phyloP scores from a whole-genome alignment of 2,888 invertebrate species.

The Gasteruption jaculator region DNA sequence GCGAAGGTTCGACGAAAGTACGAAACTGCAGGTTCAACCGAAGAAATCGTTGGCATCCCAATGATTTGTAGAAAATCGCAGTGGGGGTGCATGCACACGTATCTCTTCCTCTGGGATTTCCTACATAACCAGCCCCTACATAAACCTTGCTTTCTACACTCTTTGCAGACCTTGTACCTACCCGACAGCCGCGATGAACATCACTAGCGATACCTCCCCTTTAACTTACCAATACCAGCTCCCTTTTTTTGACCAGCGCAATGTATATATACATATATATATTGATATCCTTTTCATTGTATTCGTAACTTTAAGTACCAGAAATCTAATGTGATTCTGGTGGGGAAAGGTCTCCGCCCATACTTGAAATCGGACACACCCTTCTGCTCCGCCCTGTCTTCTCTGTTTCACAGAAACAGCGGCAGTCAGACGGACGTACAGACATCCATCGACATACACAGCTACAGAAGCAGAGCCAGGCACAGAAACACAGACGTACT shows the following conservation, averaged over 20 bases:
- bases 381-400: constrained; percentile 24
- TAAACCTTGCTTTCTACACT: no score
- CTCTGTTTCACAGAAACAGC: no score
- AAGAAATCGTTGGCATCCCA: constrained; percentile 32
- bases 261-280: no score
- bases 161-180: no score
- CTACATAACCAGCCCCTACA: constrained; percentile 4
- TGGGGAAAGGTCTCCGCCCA: constrained; percentile 33
- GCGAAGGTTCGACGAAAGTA: constrained; percentile 24
- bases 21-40: constrained; percentile 24
- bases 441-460: constrained; percentile 8
- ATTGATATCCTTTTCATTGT: no score
- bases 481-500: constrained; percentile 19
- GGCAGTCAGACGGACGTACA: no score
- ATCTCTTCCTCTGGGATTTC: constrained; percentile 13
- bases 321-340: no score
- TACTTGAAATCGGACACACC: constrained; percentile 14
- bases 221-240: no score
- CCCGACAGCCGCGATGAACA: no score
- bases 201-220: no score
- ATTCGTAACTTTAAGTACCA: no score
- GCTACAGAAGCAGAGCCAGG: constrained; percentile 18
- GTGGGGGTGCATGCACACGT: constrained; percentile 26
- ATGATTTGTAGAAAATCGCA: constrained; percentile 27
- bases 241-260: no score